Evolutionary conservation across 1,140 invertebrate species (phyloP).

Genomic region (Ridgeia piscesae): DNA sequence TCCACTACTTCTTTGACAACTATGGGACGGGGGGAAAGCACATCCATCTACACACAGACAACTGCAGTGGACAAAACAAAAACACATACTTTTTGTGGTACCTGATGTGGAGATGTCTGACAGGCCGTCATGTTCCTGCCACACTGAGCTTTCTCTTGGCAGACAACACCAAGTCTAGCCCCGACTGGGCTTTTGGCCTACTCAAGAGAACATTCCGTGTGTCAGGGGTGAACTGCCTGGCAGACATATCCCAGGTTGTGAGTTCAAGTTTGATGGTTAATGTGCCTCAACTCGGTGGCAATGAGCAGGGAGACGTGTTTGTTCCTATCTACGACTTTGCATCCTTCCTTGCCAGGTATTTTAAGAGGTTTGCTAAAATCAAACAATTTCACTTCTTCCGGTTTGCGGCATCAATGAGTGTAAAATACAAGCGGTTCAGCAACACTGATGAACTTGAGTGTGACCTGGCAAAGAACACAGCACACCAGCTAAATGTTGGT

Average conservation of each 20-base stretch:
- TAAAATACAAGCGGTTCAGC: constrained; percentile 11
- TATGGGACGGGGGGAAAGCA: constrained; percentile 36
- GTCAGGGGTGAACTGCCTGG: neutral
- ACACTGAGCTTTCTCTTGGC: constrained; percentile 36
- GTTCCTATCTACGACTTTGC: constrained; percentile 34
- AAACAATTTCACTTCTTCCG: constrained; percentile 29
- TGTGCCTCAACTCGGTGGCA: constrained; percentile 10
- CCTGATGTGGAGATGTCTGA: constrained; percentile 35
- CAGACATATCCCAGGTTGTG: constrained; percentile 26
- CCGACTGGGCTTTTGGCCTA: constrained; percentile 42
- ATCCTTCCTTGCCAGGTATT: constrained; percentile 28
- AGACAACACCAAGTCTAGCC: constrained; percentile 43
- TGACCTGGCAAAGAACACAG: constrained; percentile 15
- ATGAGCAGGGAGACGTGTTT: constrained; percentile 27
- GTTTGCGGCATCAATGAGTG: constrained; percentile 21
- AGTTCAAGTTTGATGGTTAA: neutral
- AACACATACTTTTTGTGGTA: constrained; percentile 40
- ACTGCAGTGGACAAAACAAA: constrained; percentile 42
- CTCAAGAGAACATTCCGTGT: constrained; percentile 32
- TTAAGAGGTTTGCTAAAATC: constrained; percentile 31
- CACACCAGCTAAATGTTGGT: neutral
- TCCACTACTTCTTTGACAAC: constrained; percentile 36
- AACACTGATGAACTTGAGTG: constrained; percentile 9
- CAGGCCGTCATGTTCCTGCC: constrained; percentile 27
- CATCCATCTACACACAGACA: constrained; percentile 35